Evolutionary conservation across 2,797 vertebrate species (phyloP).

Genomic region (Rachycentron canadum): DNA sequence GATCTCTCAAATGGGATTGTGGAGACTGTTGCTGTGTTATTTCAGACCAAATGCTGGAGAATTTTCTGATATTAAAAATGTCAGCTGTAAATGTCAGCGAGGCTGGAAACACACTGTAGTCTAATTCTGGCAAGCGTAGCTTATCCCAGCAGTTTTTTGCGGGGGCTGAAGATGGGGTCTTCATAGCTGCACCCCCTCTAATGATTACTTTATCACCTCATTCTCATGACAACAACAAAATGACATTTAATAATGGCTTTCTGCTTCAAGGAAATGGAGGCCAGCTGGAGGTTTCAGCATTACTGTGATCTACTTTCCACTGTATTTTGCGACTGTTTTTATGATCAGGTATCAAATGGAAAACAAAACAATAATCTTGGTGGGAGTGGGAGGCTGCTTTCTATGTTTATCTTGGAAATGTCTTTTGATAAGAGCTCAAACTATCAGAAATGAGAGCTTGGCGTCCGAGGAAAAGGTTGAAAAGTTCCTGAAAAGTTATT

Average conservation of each 20-base stretch:
- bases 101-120: slow-evolving; percentile 38
- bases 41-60: slow-evolving; percentile 36
- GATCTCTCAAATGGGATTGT: slow-evolving; percentile 44
- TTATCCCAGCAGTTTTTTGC: slow-evolving; percentile 26
- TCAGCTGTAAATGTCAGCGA: slow-evolving; percentile 71
- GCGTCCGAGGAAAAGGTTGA: not conserved
- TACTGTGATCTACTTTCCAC: slow-evolving; percentile 25
- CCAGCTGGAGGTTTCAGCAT: slow-evolving; percentile 8
- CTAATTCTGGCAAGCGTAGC: slow-evolving; percentile 23
- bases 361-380: not conserved
- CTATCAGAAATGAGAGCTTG: not conserved
- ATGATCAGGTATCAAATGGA: not conserved
- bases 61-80: slow-evolving; percentile 67
- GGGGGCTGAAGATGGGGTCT: not conserved
- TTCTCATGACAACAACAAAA: slow-evolving; percentile 39
- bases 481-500: not conserved
- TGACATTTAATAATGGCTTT: slow-evolving; percentile 63
- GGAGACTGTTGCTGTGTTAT: slow-evolving; percentile 20
- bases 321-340: not conserved
- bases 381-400: not conserved
- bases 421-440: not conserved
- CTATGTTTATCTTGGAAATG: not conserved
- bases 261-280: slow-evolving; percentile 29
- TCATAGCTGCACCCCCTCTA: slow-evolving; percentile 28
- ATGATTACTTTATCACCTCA: slow-evolving; percentile 37